A percentile compares a stretch with the other conserved stretches of the same genome.
Evolutionary conservation across 2,888 invertebrate species (phyloP).

Genomic region (Trissonchulus sp.): DNA sequence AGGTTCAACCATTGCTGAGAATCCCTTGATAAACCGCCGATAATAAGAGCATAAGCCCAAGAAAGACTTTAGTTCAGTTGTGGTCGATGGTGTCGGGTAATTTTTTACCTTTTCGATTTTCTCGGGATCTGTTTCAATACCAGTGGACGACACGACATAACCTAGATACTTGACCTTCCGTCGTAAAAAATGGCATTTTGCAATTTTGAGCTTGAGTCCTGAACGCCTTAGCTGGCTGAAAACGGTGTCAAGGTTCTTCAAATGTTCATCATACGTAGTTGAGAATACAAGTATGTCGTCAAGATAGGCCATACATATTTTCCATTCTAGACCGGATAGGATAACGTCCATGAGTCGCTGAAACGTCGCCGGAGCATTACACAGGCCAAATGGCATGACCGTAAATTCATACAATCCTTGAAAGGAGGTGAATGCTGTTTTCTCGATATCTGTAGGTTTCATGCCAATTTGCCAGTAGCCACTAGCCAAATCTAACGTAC

Average conservation of each 20-base stretch:
- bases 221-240: background rate
- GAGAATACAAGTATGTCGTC: conserved; percentile 7
- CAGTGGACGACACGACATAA: background rate
- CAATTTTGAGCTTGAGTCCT: background rate
- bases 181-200: background rate
- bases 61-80: background rate
- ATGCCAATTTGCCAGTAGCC: conserved; percentile 3
- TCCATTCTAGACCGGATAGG: conserved; percentile 1
- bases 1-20: background rate
- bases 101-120: background rate
- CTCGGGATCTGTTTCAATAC: conserved; percentile 3
- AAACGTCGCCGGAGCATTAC: too few species aligned
- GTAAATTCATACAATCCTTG: too few species aligned
- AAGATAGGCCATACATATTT: background rate
- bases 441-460: background rate
- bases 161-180: background rate
- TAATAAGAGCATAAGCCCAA: background rate
- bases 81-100: background rate
- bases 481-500: too few species aligned
- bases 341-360: background rate
- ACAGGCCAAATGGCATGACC: too few species aligned
- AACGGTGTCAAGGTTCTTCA: background rate
- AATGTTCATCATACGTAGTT: background rate
- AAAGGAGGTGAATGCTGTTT: conserved; percentile 4
- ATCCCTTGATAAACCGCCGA: background rate